These are phyloP conservation scores for Fragum fragum DNA, from an alignment of 2,888 invertebrate genomes.

Conservation along the genomic window DNA sequence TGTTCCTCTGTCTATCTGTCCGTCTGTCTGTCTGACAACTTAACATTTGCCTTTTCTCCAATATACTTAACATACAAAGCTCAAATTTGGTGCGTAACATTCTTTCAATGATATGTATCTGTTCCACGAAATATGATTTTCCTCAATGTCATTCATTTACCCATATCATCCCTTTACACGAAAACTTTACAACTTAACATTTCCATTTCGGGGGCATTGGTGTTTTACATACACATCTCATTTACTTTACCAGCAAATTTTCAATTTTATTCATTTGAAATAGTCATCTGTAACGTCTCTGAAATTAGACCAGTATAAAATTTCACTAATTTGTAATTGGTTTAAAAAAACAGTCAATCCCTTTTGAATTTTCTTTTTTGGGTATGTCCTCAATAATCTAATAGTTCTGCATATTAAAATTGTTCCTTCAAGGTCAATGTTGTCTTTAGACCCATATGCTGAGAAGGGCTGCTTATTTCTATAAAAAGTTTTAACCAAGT, in stretches of 20 bases:
- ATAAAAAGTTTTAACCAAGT: neutral
- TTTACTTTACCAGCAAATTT: neutral
- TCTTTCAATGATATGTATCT: slow-evolving; percentile 3
- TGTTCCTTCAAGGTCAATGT: neutral
- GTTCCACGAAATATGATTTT: neutral
- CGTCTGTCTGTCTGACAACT: neutral
- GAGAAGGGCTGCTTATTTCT: slow-evolving; percentile 3
- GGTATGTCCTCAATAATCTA: too few species aligned
- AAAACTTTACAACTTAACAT: neutral
- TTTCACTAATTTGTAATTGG: too few species aligned
- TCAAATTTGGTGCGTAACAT: neutral
- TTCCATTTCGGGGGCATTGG: neutral
- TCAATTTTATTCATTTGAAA: too few species aligned
- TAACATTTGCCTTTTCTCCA: neutral
- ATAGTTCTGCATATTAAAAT: too few species aligned
- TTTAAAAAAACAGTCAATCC: too few species aligned
- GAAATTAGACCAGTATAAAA: too few species aligned
- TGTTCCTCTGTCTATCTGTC: neutral
- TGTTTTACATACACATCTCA: neutral
- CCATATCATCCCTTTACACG: neutral
- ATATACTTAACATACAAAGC: too few species aligned
- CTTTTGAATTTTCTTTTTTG: too few species aligned
- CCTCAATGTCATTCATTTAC: neutral
- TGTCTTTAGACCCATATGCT: neutral
- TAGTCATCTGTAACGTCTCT: too few species aligned